Evolutionary conservation across 1,140 invertebrate genomes (phyloP).

Genomic region (Lysiphlebus fabarum): DNA sequence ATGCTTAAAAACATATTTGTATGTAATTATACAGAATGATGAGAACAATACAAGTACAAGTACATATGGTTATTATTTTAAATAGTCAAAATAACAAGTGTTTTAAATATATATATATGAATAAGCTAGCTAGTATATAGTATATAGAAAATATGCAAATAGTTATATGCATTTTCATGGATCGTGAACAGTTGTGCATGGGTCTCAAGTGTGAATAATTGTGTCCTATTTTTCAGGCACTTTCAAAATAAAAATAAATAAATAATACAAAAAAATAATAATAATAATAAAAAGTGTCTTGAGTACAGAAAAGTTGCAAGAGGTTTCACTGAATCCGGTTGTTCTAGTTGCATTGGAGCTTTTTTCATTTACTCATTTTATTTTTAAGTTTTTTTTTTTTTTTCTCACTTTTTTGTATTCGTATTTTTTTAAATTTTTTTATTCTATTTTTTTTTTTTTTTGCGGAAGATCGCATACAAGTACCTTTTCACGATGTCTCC

Average conservation of each 20-base stretch:
- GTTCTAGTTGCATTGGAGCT: conserved; percentile 11
- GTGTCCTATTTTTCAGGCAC: conserved; percentile 13
- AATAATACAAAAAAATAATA: background rate
- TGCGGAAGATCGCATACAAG: background rate
- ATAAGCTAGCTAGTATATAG: no score
- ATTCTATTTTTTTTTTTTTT: conserved; percentile 4
- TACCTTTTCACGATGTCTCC: conserved; percentile 11
- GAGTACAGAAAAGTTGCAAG: conserved; percentile 1
- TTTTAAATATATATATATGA: no score
- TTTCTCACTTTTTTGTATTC: conserved; percentile 3
- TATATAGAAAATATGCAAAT: conserved; percentile 11
- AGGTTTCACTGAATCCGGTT: conserved; percentile 10
- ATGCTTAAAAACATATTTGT: no score
- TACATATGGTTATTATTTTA: no score
- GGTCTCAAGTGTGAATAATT: conserved; percentile 15
- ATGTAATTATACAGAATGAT: no score
- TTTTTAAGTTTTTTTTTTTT: conserved; percentile 4
- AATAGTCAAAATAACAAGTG: no score
- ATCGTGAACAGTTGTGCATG: background rate
- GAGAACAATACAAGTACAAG: no score
- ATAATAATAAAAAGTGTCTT: background rate
- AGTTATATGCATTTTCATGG: conserved; percentile 13
- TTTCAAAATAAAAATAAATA: conserved; percentile 11
- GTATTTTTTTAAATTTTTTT: background rate
- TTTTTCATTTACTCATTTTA: conserved; percentile 8